Conservation (phyloP, 53 echinoderm and acorn worm genomes). For the Glandiceps talaboti region DNA sequence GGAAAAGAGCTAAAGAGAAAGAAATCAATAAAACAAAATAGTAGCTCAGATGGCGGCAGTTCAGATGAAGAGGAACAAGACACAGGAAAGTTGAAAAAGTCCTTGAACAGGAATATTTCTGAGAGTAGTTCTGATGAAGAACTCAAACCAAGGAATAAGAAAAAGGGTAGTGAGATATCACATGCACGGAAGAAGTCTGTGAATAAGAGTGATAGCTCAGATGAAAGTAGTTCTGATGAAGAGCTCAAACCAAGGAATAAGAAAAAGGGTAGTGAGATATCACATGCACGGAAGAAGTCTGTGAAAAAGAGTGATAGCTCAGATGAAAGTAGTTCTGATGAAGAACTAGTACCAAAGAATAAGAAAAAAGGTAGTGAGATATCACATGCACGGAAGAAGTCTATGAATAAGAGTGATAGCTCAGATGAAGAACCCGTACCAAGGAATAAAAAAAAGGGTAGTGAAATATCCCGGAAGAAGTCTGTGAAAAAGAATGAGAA, state of each 20-base stretch:
- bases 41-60: not conserved
- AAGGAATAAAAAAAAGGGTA: too few relatives aligned
- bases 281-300: too few relatives aligned
- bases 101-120: not conserved
- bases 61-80: not conserved
- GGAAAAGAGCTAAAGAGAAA: not conserved
- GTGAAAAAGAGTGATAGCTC: not conserved
- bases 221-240: not conserved
- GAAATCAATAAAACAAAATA: not conserved
- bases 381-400: too few relatives aligned
- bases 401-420: not conserved
- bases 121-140: not conserved
- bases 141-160: not conserved
- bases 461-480: not conserved
- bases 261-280: not conserved
- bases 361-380: not conserved
- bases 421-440: not conserved
- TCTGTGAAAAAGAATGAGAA: not conserved
- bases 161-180: not conserved
- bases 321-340: not conserved
- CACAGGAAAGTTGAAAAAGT: not conserved
- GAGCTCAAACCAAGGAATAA: not conserved
- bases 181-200: not conserved
- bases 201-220: not conserved
- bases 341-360: not conserved